Percentiles rank a stretch among this genome's conserved stretches.
Evolutionary conservation across 2,888 invertebrate species (phyloP).

Genomic region (Dynastes hyllus): DNA sequence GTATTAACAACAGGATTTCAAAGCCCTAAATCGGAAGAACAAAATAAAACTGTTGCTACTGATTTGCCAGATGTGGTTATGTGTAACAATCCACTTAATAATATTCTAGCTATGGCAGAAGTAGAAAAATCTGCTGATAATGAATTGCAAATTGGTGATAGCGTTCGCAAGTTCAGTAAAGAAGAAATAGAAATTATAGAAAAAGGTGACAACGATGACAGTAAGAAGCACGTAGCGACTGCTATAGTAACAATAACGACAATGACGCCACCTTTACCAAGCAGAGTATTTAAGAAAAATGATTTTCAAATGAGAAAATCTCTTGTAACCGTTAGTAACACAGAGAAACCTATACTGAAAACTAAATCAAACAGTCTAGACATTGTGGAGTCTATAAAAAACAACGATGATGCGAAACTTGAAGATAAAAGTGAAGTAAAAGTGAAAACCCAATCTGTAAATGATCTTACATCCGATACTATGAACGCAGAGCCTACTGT

Average conservation of each 20-base stretch:
- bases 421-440: constrained; percentile 46
- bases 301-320: constrained; percentile 54
- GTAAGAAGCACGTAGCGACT: constrained; percentile 55
- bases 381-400: constrained; percentile 70
- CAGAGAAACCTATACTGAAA: constrained; percentile 72
- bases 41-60: constrained; percentile 50
- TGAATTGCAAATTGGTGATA: constrained; percentile 39
- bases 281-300: constrained; percentile 55
- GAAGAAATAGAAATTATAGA: constrained; percentile 72
- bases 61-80: constrained; percentile 14
- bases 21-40: constrained; percentile 67
- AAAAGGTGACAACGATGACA: constrained; percentile 60
- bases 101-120: constrained; percentile 7
- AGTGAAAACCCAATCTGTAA: constrained; percentile 50
- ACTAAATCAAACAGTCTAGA: constrained; percentile 76
- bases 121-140: constrained; percentile 14
- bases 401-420: constrained; percentile 37
- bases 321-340: constrained; percentile 48
- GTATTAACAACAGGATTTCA: constrained; percentile 78
- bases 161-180: constrained; percentile 68
- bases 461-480: constrained; percentile 33
- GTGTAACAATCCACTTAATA: constrained; percentile 5
- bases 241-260: constrained; percentile 58
- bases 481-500: constrained; percentile 68
- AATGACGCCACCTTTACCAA: constrained; percentile 55